Conservation (phyloP, 2,888 invertebrate genomes). For the Leuctra nigra region DNA sequence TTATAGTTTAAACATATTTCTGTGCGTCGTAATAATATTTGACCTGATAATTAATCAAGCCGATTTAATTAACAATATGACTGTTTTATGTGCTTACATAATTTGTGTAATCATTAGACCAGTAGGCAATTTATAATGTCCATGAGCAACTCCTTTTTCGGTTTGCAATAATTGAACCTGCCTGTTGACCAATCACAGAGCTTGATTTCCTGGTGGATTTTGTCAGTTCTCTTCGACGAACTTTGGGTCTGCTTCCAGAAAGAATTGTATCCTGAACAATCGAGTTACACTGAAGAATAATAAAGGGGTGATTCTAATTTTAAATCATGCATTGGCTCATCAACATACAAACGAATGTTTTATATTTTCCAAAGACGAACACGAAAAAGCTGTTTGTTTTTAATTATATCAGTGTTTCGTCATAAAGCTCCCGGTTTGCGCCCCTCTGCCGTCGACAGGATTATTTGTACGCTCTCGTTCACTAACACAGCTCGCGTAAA, state of each 20-base stretch:
- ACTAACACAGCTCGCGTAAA: too few relatives aligned
- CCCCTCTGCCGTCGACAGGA: neutral
- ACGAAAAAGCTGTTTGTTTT: neutral
- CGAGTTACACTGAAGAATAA: neutral
- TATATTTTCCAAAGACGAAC: neutral
- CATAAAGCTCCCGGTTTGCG: neutral
- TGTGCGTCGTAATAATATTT: too few relatives aligned
- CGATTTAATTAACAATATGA: neutral
- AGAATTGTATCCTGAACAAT: too few relatives aligned
- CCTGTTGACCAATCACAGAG: too few relatives aligned
- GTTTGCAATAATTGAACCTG: too few relatives aligned
- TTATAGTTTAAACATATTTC: too few relatives aligned
- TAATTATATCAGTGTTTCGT: neutral
- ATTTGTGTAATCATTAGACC: neutral
- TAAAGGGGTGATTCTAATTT: neutral
- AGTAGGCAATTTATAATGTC: neutral
- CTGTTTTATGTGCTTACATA: neutral
- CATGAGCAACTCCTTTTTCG: too few relatives aligned
- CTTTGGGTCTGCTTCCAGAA: too few relatives aligned
- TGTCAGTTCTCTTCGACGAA: too few relatives aligned
- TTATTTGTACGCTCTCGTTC: neutral
- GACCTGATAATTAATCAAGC: too few relatives aligned
- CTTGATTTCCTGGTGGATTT: too few relatives aligned
- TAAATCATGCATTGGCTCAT: neutral
- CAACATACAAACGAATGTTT: neutral